Evolutionary conservation across 2,797 vertebrate species (phyloP).

Genomic region (Danio jaintianensis): DNA sequence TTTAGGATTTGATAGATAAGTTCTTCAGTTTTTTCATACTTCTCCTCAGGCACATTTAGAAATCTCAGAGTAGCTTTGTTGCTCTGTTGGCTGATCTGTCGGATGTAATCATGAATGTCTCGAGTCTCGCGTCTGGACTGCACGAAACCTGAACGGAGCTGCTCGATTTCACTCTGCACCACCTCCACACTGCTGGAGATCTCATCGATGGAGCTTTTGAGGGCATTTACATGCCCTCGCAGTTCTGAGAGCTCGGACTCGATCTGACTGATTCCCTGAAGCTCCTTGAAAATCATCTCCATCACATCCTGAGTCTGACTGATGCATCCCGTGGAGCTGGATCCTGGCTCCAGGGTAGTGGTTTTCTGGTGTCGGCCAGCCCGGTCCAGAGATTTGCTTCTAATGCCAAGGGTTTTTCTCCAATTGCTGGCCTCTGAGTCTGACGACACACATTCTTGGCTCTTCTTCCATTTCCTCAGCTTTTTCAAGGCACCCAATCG

Average conservation of each 20-base stretch:
- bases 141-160: constrained; percentile 94
- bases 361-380: constrained; percentile 90
- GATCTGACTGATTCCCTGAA: constrained; percentile 99
- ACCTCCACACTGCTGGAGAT: constrained; percentile 99
- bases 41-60: constrained; percentile 95
- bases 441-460: constrained; percentile 97
- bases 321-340: constrained; percentile 95
- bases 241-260: constrained; percentile 96
- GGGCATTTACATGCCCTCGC: constrained; percentile 94
- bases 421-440: constrained; percentile 95
- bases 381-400: constrained; percentile 97
- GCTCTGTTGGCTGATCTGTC: constrained; percentile 90
- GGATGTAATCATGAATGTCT: constrained; percentile 98
- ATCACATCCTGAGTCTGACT: constrained; percentile 98
- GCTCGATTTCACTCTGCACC: constrained; percentile 98
- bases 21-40: constrained; percentile 86
- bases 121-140: constrained; percentile 96
- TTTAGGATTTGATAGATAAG: constrained; percentile 90
- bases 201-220: constrained; percentile 98
- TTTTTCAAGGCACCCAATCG: constrained; percentile 93
- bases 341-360: constrained; percentile 89
- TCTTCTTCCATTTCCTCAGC: constrained; percentile 98
- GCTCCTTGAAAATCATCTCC: constrained; percentile 99
- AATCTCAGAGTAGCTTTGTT: constrained; percentile 93
- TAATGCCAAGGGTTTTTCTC: constrained; percentile 93